Base-by-base conservation (phyloP, 2,888 invertebrate species). In the Chaetoderma sp. region DNA sequence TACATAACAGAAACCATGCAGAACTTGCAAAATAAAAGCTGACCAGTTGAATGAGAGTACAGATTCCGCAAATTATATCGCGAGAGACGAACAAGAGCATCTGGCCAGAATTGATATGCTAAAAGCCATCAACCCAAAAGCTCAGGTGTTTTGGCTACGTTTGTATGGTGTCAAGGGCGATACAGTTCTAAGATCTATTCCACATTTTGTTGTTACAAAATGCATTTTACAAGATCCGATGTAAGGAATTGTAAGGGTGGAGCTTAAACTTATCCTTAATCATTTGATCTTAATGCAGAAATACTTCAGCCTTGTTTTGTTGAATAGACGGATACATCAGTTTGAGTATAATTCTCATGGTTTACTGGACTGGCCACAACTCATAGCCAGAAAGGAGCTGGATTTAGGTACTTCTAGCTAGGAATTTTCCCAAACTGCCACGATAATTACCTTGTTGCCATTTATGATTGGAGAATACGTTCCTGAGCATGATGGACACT, bases 221-320 rank as follows among this genome's bases (percentile, higher is more conserved):
- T 30, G 23, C 2, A 23, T 62, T 18, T 23, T 47, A 5, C 62
- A 62, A 30, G 62, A 62, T n/a, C 55, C 62, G 21, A 62, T 62
- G 62, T 56, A 62, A 62, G 56, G 62, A 2, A 16, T 62, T 1
- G 47, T 47, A 1, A 27, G 42, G 18, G 30, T n/a, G 3, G 56
- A 62, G 21, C 6, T 62, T 21, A n/a, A 23, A 4, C 56, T 56
- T 2, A 13, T 47, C n/a, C 39, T 62, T 33, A 5, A 47, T 33
- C 21, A 56, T 25, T 13, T 23, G 2, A 54, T 62, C 18, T 23
- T n/a, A 3, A 16, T 16, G 16, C n/a, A 49, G 8, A 45, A 33
- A 10, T 62, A 32, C 18, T 56, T 62, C 27, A 56, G 21, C 10
- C 23, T 62, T 5, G 27, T 42, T n/a, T 23, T 16, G 30, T 13